phyloP scores from a whole-genome alignment of 2,888 invertebrate genomes.

The Acrobasis repandana region DNA sequence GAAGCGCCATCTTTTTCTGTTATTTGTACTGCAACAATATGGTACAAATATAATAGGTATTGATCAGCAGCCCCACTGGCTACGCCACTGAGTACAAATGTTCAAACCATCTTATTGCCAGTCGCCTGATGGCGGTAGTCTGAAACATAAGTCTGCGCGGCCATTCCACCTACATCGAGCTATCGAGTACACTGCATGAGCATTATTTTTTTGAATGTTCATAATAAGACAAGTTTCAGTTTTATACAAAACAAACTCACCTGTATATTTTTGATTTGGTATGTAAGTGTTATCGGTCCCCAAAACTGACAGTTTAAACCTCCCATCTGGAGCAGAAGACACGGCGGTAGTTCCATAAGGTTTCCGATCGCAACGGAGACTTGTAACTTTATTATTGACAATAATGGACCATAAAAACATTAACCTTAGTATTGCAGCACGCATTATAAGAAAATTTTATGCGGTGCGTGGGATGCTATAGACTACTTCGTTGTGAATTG shows the following conservation, averaged over 20 bases:
- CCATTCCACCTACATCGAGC: too few species aligned
- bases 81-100: too few species aligned
- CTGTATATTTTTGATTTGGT: conserved; percentile 69
- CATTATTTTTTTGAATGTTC: too few species aligned
- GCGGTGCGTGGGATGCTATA: neutral
- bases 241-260: conserved; percentile 36
- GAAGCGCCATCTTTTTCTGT: conserved; percentile 60
- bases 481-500: neutral
- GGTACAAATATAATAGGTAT: neutral
- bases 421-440: conserved; percentile 11
- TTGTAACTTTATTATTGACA: conserved; percentile 23
- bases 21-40: conserved; percentile 54
- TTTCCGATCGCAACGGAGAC: conserved; percentile 66
- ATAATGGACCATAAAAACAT: conserved; percentile 21
- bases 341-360: conserved; percentile 64
- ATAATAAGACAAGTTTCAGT: too few species aligned
- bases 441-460: neutral
- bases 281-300: conserved; percentile 59
- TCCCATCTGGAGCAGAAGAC: conserved; percentile 63
- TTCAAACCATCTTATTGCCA: too few species aligned
- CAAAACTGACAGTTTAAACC: conserved; percentile 55
- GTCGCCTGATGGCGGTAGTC: too few species aligned
- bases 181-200: too few species aligned
- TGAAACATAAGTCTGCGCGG: too few species aligned
- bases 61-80: neutral